A percentile compares a stretch with the other conserved stretches of the same genome.
These are phyloP conservation scores for Crax fasciolata DNA, from an alignment of 2,797 vertebrate genomes.

Conservation along the genomic window DNA sequence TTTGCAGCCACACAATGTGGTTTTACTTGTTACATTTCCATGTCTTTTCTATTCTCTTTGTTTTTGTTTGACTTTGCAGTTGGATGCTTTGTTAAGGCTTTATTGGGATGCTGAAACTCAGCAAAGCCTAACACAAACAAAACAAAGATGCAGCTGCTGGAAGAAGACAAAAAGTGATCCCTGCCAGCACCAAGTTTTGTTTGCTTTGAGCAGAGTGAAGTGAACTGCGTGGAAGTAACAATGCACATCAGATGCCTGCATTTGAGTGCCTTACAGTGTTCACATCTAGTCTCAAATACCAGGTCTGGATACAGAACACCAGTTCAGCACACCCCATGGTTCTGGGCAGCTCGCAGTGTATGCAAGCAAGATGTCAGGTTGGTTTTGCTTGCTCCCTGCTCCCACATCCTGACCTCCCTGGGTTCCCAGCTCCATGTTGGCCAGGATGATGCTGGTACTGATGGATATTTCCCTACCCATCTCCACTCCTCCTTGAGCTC, in stretches of 20 bases:
- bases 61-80: conserved; percentile 2
- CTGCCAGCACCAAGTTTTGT: background rate
- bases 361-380: background rate
- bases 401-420: background rate
- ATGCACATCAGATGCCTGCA: background rate
- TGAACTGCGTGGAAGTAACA: background rate
- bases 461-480: background rate
- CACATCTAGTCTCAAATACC: background rate
- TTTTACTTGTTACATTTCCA: background rate
- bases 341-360: background rate
- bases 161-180: background rate
- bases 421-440: background rate
- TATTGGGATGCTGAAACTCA: background rate
- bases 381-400: background rate
- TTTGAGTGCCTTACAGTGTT: background rate
- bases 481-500: background rate
- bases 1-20: background rate
- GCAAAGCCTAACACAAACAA: background rate
- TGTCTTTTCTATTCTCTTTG: background rate
- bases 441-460: background rate
- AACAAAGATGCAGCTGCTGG: conserved; percentile 1
- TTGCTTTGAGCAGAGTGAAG: background rate
- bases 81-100: background rate
- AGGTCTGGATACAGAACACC: background rate
- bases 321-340: background rate